These are phyloP conservation scores for Camponotus pennsylvanicus DNA, from an alignment of 1,140 invertebrate species.

Conservation along the genomic window DNA sequence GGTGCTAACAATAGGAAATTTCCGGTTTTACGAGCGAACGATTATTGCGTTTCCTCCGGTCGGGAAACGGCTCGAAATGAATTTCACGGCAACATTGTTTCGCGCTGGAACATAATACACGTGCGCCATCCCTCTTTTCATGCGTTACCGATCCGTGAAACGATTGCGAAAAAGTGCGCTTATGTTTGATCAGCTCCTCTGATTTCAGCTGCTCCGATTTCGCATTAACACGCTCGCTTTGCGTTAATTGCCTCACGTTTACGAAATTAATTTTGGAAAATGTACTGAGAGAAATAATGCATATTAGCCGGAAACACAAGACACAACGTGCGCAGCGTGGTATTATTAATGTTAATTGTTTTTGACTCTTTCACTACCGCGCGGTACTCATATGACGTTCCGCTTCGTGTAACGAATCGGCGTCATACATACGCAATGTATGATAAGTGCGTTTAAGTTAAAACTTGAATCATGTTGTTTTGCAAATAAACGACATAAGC, in stretches of 20 bases:
- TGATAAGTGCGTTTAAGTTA: conserved; percentile 11
- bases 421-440: conserved; percentile 19
- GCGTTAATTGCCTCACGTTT: conserved; percentile 29
- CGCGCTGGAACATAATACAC: neutral
- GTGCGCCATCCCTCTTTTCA: neutral
- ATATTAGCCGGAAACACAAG: neutral
- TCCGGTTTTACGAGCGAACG: conserved; percentile 17
- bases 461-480: conserved; percentile 28
- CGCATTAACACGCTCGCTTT: neutral
- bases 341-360: conserved; percentile 49
- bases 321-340: neutral
- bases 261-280: conserved; percentile 34
- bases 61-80: conserved; percentile 58
- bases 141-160: conserved; percentile 27
- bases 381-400: neutral
- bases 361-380: neutral
- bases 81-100: conserved; percentile 71
- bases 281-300: conserved; percentile 23
- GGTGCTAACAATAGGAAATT: conserved; percentile 66
- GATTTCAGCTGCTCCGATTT: conserved; percentile 1
- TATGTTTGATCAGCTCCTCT: conserved; percentile 28
- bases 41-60: conserved; percentile 54
- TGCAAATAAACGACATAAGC: conserved; percentile 7
- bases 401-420: conserved; percentile 9
- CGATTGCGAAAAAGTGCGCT: conserved; percentile 26